Evolutionary conservation across 1,140 invertebrate species (phyloP).

Genomic region (Diachasma alloeum): DNA sequence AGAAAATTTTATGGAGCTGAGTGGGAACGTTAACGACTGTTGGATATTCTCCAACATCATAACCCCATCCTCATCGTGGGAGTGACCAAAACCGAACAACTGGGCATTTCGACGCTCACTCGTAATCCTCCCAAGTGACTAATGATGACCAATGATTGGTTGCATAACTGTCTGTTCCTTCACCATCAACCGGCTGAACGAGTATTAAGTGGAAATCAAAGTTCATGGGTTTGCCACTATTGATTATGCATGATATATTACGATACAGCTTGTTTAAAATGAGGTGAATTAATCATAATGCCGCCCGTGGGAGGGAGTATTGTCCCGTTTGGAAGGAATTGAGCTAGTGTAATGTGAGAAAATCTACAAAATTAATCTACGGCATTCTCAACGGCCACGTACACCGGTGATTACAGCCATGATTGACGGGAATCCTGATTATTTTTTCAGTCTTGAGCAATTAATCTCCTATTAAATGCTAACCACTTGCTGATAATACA

Average conservation of each 20-base stretch:
- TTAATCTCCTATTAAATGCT: neutral
- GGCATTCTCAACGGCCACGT: neutral
- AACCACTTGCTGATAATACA: neutral
- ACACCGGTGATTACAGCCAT: neutral
- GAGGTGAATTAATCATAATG: conserved; percentile 29
- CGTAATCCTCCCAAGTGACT: conserved; percentile 17
- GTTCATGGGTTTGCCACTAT: conserved; percentile 33
- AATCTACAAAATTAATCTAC: neutral
- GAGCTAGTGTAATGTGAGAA: conserved; percentile 14
- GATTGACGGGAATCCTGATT: neutral
- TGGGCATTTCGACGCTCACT: conserved; percentile 15
- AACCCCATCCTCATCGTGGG: neutral
- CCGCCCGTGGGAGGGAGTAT: neutral
- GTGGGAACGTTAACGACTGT: neutral
- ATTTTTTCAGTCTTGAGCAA: neutral
- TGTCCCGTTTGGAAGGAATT: neutral
- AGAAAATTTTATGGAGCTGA: neutral
- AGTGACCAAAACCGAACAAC: neutral
- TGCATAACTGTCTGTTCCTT: conserved; percentile 21
- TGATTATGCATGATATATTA: conserved; percentile 33
- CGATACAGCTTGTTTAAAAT: conserved; percentile 25
- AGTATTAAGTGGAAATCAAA: conserved; percentile 28
- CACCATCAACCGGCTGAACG: neutral
- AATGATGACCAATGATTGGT: conserved; percentile 34
- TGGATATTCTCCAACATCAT: neutral